phyloP scores from a whole-genome alignment of 2,113 vertebrate species.

The Osmerus eperlanus region DNA sequence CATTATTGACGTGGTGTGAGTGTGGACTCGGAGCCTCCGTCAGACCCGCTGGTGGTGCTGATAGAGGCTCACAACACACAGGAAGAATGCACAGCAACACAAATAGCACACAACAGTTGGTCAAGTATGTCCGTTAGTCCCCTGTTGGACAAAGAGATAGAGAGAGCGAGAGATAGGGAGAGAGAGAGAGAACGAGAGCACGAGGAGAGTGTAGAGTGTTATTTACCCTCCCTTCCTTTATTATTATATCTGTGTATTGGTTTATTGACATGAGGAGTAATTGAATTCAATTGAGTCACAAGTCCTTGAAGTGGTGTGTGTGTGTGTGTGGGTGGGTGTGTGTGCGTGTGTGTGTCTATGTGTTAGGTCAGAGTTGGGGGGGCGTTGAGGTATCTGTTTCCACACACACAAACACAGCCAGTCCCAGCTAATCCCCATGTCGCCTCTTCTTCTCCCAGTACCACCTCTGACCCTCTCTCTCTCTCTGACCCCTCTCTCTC shows the following conservation, averaged over 20 bases:
- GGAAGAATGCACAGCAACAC: conserved; percentile 25
- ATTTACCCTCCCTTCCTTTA: neutral
- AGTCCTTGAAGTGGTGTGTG: neutral
- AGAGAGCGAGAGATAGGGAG: neutral
- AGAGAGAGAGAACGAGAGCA: neutral
- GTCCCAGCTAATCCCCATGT: conserved; percentile 56
- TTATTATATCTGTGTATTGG: conserved; percentile 4
- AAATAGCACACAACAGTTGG: conserved; percentile 34
- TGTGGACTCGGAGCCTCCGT: neutral
- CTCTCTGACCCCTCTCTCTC: neutral
- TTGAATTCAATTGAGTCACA: conserved; percentile 14
- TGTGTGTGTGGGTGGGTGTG: neutral
- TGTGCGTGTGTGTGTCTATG: neutral
- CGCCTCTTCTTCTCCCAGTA: conserved; percentile 46
- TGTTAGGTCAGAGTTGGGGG: neutral
- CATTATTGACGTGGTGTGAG: neutral
- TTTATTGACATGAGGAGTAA: conserved; percentile 5
- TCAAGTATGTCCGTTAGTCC: neutral
- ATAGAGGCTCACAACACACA: conserved; percentile 3
- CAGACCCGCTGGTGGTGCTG: neutral
- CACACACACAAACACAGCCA: conserved; percentile 49
- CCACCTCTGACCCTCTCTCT: conserved; percentile 50
- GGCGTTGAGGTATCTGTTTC: conserved; percentile 49
- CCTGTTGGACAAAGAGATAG: conserved; percentile 12
- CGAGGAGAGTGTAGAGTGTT: neutral